phyloP scores from a whole-genome alignment of 2,888 invertebrate species.

The Meganola albula region DNA sequence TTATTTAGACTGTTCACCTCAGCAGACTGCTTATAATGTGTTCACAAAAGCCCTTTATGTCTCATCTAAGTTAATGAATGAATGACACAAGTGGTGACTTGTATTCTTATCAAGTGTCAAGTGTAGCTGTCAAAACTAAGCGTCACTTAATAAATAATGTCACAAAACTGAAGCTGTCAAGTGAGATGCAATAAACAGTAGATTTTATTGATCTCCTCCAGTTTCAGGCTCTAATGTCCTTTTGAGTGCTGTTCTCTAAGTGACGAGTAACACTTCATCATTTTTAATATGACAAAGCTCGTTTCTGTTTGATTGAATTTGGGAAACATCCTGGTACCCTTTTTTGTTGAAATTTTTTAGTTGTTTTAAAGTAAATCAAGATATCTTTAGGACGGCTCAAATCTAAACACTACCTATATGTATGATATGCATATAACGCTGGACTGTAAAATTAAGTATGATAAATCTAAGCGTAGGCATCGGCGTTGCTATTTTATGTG shows the following conservation, averaged over 20 bases:
- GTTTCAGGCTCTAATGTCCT: slow-evolving; percentile 43
- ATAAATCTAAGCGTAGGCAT: too few relatives aligned
- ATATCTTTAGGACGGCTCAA: too few relatives aligned
- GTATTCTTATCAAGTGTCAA: slow-evolving; percentile 44
- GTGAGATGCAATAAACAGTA: slow-evolving; percentile 59
- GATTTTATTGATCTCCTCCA: slow-evolving; percentile 64
- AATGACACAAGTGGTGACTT: slow-evolving; percentile 63
- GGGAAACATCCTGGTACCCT: too few relatives aligned
- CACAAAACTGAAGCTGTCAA: slow-evolving; percentile 52
- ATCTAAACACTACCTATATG: too few relatives aligned
- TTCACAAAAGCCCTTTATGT: slow-evolving; percentile 38
- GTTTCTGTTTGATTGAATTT: slow-evolving; percentile 23
- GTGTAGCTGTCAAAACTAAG: slow-evolving; percentile 46
- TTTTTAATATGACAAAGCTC: slow-evolving; percentile 28
- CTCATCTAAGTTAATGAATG: slow-evolving; percentile 38
- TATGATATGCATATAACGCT: too few relatives aligned
- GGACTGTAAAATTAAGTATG: too few relatives aligned
- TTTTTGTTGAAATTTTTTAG: too few relatives aligned
- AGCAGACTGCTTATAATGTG: too few relatives aligned
- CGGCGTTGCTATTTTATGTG: too few relatives aligned
- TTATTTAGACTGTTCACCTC: too few relatives aligned
- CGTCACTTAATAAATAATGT: slow-evolving; percentile 51
- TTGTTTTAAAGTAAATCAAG: too few relatives aligned
- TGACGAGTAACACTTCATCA: slow-evolving; percentile 31
- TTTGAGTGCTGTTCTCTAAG: slow-evolving; percentile 35